Evolutionary conservation across 92 coral and sea anemone species (phyloP), one percentile per base, ranked within the genome.

Genomic region (Bergia sp.): DNA sequence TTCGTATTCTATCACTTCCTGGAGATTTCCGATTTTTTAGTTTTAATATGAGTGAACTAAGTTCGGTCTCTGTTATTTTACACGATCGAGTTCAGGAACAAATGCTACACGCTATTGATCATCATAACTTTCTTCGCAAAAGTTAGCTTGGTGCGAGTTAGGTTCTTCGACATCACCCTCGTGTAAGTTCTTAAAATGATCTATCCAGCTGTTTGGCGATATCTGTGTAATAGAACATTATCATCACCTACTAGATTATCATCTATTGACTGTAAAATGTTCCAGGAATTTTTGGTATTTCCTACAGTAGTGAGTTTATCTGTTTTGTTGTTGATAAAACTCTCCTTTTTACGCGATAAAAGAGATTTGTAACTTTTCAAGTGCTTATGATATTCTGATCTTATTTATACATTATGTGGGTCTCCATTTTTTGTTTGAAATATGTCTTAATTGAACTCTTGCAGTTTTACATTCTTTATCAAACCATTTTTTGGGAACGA

Each of bases 171-270:
- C 37, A 3, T 66, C 18, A 66, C 23, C 73, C n/a, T 66, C 23
- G n/a, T 91, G 93, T 1, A 86, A 79, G n/a, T 41, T 9, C 37
- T 49, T 23, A 53, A 90, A 90, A 73, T 90, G 82, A 29, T 78
- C 47, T 37, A 88, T 41, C 91, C 91, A 88, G 13, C 37, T 38
- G 29, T 86, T 50, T 73, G 81, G 88, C 36, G 79, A 42, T 16
- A 87, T 91, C 23, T 47, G 83, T 38, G 86, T 29, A 29, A 85
- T 13, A 74, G 21, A 2, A 11, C 69, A 10, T 64, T 23, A 7
- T 40, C 36, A 29, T 29, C 29, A 29, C 29, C 29, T 29, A 29
- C 29, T 29, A 29, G 29, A 29, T 29, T 29, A 29, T 91, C 91
- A 74, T 81, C 82, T n/a, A 89, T 73, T 3, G 93, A 20, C 53